phyloP scores from a whole-genome alignment of 92 coral and sea anemone species.

The Zoanthus sansibaricus region DNA sequence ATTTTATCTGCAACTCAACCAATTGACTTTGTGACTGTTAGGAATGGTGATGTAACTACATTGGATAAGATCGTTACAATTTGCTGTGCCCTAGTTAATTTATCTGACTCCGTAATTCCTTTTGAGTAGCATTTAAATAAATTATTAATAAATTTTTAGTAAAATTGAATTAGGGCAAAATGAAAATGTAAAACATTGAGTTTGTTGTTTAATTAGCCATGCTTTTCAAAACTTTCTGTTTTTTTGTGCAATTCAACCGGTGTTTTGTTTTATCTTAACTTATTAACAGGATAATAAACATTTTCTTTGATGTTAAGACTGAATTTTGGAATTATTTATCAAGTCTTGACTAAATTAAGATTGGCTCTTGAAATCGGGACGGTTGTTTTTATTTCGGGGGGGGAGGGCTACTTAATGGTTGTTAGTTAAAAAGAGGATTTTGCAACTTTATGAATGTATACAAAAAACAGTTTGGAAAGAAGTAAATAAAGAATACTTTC shows the following conservation, averaged over 20 bases:
- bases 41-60: conserved; percentile 23
- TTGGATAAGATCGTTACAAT: conserved; percentile 4
- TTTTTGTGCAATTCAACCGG: neutral
- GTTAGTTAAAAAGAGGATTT: neutral
- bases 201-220: conserved; percentile 12
- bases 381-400: neutral
- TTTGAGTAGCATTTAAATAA: conserved; percentile 5
- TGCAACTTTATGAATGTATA: neutral
- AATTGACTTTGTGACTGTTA: conserved; percentile 57
- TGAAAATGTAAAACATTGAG: conserved; percentile 12
- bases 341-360: conserved; percentile 2
- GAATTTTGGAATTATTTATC: conserved; percentile 1
- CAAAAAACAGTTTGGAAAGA: neutral
- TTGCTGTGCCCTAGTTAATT: conserved; percentile 5
- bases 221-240: conserved; percentile 10
- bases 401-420: neutral
- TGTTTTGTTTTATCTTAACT: conserved; percentile 4
- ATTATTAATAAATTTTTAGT: conserved; percentile 4
- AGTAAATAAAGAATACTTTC: conserved; percentile 5
- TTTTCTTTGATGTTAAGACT: conserved; percentile 12
- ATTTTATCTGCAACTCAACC: conserved; percentile 62
- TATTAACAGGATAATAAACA: conserved; percentile 1
- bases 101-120: conserved; percentile 11
- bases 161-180: conserved; percentile 12
- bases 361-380: conserved; percentile 1